These are phyloP conservation scores for Drosophila sturtevanti DNA, from an alignment of 1,140 invertebrate genomes.

Conservation along the genomic window DNA sequence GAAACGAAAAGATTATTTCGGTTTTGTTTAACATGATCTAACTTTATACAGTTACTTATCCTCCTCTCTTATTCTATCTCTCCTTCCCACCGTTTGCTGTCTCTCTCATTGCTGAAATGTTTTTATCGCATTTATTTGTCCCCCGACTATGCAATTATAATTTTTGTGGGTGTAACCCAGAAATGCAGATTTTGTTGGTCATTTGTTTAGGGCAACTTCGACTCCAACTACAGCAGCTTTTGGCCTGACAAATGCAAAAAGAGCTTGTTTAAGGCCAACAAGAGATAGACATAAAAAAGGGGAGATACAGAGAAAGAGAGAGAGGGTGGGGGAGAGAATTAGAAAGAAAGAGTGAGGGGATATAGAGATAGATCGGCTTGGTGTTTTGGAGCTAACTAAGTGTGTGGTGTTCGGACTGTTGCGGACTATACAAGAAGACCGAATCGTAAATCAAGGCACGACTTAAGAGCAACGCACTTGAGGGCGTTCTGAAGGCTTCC, in stretches of 20 bases:
- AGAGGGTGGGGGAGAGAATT: neutral
- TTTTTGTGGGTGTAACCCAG: slow-evolving; percentile 16
- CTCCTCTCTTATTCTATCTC: neutral
- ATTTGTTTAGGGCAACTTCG: slow-evolving; percentile 23
- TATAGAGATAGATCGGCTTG: neutral
- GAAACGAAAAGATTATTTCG: neutral
- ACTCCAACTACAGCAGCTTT: slow-evolving; percentile 5
- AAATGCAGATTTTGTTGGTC: slow-evolving; percentile 15
- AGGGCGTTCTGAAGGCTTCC: slow-evolving; percentile 13
- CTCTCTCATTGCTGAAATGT: neutral
- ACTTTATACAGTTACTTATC: neutral
- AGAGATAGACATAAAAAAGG: neutral
- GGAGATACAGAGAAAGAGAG: neutral
- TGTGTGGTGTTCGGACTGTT: slow-evolving; percentile 19
- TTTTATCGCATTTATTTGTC: slow-evolving; percentile 5
- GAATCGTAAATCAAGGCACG: slow-evolving; percentile 24
- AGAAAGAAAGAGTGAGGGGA: neutral
- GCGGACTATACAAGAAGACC: slow-evolving; percentile 12
- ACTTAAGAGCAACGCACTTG: slow-evolving; percentile 20
- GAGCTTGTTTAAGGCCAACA: neutral
- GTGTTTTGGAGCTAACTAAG: slow-evolving; percentile 15
- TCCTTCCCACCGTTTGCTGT: neutral
- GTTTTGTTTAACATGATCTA: neutral
- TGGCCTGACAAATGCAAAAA: slow-evolving; percentile 9
- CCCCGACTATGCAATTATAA: slow-evolving; percentile 11